Base-by-base conservation (phyloP, 2,113 vertebrate genomes). In the Nothoprocta pentlandii region DNA sequence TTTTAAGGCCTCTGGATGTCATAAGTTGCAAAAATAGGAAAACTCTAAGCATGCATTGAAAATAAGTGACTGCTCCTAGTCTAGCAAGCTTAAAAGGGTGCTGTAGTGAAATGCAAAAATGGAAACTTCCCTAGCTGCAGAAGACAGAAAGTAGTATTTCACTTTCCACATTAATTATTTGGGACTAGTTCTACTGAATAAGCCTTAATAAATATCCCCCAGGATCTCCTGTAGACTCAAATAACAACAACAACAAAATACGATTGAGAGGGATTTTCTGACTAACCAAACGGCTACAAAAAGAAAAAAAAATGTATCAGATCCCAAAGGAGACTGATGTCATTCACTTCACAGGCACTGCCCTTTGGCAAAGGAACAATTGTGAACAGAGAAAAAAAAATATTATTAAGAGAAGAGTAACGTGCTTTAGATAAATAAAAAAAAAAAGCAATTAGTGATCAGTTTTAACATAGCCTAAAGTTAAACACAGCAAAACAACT, bases 391-490 rank as follows among this genome's bases (percentile, higher is more conserved):
- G 30, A 85, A 67, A 22, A 34, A 34, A 76, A 77, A 58, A 63
- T 87, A 61, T 82, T 95, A 95, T 88, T 87, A 74, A 95, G 94
- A 91, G 21, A 92, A 85, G 44, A 93, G 58, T 73, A 42, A 96
- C 41, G 42, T 42, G 39, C 12, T 93, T 83, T 53, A 90, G 77
- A 59, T 77, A 91, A 16, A 88, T 78, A 49, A 78, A 79, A 39
- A 39, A 39, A 39, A 39, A 34, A 93, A 80, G 30, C 47, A 83
- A 47, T 75, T 92, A 53, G 32, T 16, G 39, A 46, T 94, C 80
- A 67, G 41, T 90, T 95, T 92, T 91, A 89, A 84, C 10, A 6
- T 36, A 70, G 67, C 92, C 88, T 84, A 32, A 95, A 95, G 51
- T 92, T 70, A 93, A 95, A 59, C 36, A n/a, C 23, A 54, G 39